phyloP scores from a whole-genome alignment of 1,140 invertebrate genomes.

The Drosophila arawakana region DNA sequence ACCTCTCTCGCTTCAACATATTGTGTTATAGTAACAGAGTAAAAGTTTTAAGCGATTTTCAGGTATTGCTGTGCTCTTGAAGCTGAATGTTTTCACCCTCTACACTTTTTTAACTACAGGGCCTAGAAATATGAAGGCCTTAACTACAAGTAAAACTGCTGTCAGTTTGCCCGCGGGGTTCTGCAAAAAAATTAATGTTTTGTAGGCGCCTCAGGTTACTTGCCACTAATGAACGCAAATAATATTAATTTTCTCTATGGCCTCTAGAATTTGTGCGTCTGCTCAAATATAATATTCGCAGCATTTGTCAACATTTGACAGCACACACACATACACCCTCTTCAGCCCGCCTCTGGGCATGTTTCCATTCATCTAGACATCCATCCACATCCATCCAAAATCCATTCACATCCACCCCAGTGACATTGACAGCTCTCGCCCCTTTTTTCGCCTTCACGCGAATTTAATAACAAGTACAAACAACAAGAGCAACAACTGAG shows the following conservation, averaged over 20 bases:
- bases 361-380: constrained; percentile 47
- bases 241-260: constrained; percentile 62
- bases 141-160: constrained; percentile 38
- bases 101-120: too few relatives aligned
- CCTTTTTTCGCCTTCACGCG: constrained; percentile 60
- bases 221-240: constrained; percentile 78
- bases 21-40: too few relatives aligned
- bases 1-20: too few relatives aligned
- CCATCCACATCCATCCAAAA: constrained; percentile 45
- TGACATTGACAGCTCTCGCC: constrained; percentile 62
- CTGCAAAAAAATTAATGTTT: constrained; percentile 10
- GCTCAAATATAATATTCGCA: constrained; percentile 70
- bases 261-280: constrained; percentile 24
- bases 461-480: constrained; percentile 80
- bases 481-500: constrained; percentile 60
- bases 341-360: constrained; percentile 52
- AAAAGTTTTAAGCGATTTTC: too few relatives aligned
- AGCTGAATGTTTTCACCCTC: too few relatives aligned
- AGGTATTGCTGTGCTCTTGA: too few relatives aligned
- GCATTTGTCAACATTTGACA: constrained; percentile 80
- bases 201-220: constrained; percentile 59
- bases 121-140: neutral
- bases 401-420: constrained; percentile 48
- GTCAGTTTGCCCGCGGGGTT: constrained; percentile 13
- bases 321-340: constrained; percentile 45